These are phyloP conservation scores for Ammodytes marinus DNA, from an alignment of 2,113 vertebrate species.

Conservation along the genomic window DNA sequence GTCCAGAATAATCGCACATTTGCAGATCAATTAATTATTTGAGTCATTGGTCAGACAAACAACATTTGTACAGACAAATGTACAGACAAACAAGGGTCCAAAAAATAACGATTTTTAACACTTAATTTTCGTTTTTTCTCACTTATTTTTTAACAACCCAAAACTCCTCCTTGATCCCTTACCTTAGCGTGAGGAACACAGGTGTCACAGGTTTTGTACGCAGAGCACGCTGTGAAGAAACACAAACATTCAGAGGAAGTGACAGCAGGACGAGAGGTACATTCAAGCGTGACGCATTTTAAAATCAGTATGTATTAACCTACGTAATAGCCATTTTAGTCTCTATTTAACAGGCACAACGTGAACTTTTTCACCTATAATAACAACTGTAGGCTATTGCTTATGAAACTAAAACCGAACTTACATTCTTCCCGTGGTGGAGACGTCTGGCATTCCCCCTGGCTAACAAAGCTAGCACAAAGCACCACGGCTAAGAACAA, in stretches of 20 bases:
- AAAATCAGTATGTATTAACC: not conserved
- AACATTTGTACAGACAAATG: no score
- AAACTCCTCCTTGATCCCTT: fast-evolving
- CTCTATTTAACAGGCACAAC: fast-evolving
- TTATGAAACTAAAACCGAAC: not conserved
- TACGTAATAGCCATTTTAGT: not conserved
- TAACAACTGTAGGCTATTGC: fast-evolving
- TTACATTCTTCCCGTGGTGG: slow-evolving; percentile 39
- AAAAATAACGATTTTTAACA: not conserved
- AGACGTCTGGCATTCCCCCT: slow-evolving; percentile 44
- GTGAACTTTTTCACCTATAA: not conserved
- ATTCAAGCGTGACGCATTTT: slow-evolving; percentile 17
- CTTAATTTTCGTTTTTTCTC: no score
- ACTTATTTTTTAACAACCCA: not conserved
- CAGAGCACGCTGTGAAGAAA: slow-evolving; percentile 60
- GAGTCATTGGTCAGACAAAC: no score
- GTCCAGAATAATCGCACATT: no score
- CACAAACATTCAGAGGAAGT: not conserved
- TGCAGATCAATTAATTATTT: no score
- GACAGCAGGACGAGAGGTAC: no score
- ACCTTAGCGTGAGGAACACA: slow-evolving; percentile 70
- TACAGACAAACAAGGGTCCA: not conserved
- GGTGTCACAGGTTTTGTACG: slow-evolving; percentile 53
- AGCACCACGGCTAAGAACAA: slow-evolving; percentile 14
- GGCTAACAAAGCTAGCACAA: slow-evolving; percentile 54